Evolutionary conservation across 92 coral and sea anemone genomes (phyloP).

Genomic region (Palythoa heliodiscus): DNA sequence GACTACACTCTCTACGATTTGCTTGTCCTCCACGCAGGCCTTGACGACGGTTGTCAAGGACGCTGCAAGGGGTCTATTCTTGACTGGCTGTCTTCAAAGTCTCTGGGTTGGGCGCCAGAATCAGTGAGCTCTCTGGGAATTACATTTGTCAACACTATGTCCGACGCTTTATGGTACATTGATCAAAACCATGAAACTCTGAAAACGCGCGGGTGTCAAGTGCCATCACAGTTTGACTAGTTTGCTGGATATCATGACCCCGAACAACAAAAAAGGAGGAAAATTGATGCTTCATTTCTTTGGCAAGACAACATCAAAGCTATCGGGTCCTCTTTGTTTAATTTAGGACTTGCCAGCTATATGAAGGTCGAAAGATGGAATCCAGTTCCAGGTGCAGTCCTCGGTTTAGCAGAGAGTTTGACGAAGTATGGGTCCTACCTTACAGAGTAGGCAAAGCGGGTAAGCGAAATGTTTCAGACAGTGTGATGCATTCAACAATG

Average conservation of each 20-base stretch:
- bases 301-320: background rate
- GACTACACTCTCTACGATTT: no score
- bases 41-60: no score
- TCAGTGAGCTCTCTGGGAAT: slow-evolving; percentile 21
- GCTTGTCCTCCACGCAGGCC: no score
- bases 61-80: no score
- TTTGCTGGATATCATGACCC: slow-evolving; percentile 25
- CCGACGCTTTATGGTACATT: slow-evolving; percentile 56
- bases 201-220: slow-evolving; percentile 19
- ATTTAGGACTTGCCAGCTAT: background rate
- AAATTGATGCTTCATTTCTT: background rate
- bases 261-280: background rate
- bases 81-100: slow-evolving; percentile 34
- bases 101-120: slow-evolving; percentile 19
- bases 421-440: background rate
- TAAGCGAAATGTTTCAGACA: background rate
- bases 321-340: no score
- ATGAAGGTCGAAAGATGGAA: slow-evolving; percentile 2
- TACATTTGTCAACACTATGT: slow-evolving; percentile 51
- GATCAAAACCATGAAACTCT: slow-evolving; percentile 50
- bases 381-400: background rate
- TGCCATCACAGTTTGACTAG: slow-evolving; percentile 42
- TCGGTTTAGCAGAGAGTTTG: background rate
- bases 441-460: background rate
- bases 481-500: slow-evolving; percentile 15